A percentile compares a stretch with the other conserved stretches of the same genome.
phyloP scores from a whole-genome alignment of 2,888 invertebrate genomes.

The Cyaniris semiargus region DNA sequence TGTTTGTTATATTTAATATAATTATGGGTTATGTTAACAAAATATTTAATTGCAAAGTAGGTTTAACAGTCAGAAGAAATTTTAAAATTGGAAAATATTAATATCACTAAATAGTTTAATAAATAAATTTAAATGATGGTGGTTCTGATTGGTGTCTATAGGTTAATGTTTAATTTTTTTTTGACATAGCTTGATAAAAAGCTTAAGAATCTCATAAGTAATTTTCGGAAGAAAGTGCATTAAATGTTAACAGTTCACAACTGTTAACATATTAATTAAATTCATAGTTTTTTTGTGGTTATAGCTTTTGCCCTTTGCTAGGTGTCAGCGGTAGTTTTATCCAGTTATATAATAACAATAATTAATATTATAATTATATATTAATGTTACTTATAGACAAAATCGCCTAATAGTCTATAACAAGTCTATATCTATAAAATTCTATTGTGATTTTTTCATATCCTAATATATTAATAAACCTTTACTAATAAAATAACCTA shows the following conservation, averaged over 20 bases:
- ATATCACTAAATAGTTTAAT: too few relatives aligned
- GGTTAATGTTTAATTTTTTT: not conserved
- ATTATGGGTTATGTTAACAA: too few relatives aligned
- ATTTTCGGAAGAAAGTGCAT: too few relatives aligned
- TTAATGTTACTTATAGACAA: not conserved
- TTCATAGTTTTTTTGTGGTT: too few relatives aligned
- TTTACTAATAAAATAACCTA: not conserved
- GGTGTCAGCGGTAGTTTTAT: not conserved
- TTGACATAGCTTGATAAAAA: not conserved
- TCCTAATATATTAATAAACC: not conserved
- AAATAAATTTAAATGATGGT: too few relatives aligned
- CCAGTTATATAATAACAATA: not conserved
- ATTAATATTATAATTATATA: not conserved
- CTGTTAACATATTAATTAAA: too few relatives aligned
- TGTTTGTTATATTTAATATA: too few relatives aligned
- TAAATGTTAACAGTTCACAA: not conserved
- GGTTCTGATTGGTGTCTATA: not conserved
- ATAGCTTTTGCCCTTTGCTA: not conserved
- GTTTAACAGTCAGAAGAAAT: too few relatives aligned
- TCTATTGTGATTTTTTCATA: slow-evolving; percentile 31
- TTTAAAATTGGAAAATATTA: too few relatives aligned
- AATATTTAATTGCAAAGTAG: too few relatives aligned
- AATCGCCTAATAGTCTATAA: slow-evolving; percentile 25
- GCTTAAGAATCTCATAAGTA: too few relatives aligned
- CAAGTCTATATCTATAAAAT: slow-evolving; percentile 28